A percentile compares a stretch with the other conserved stretches of the same genome.
Evolutionary conservation across 2,888 invertebrate genomes (phyloP).

Genomic region (Drosophila mimetica): DNA sequence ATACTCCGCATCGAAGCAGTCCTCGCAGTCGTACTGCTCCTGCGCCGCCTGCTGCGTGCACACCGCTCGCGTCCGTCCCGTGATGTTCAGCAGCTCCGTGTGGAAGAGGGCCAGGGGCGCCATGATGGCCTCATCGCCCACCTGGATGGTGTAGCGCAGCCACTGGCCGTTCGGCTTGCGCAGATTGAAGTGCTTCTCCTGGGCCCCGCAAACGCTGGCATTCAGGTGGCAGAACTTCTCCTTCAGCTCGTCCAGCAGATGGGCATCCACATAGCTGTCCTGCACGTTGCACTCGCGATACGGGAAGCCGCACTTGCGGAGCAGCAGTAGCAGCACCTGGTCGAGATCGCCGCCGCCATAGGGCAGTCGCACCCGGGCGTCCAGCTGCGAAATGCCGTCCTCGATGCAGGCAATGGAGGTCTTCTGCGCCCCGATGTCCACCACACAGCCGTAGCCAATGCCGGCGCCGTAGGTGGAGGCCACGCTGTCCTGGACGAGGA

Average conservation of each 20-base stretch:
- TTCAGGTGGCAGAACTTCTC: conserved; percentile 96
- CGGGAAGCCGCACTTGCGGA: conserved; percentile 95
- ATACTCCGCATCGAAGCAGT: conserved; percentile 97
- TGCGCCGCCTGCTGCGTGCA: conserved; percentile 89
- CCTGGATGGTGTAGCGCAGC: conserved; percentile 90
- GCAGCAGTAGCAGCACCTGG: conserved; percentile 93
- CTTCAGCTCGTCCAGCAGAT: conserved; percentile 92
- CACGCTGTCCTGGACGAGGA: conserved; percentile 88
- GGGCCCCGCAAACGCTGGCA: conserved; percentile 94
- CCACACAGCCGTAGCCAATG: conserved; percentile 94
- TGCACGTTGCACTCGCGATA: conserved; percentile 91
- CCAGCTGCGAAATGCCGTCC: conserved; percentile 96
- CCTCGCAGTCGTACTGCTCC: conserved; percentile 91
- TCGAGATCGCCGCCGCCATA: conserved; percentile 97
- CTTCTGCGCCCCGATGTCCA: conserved; percentile 98
- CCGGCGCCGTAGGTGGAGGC: conserved; percentile 94
- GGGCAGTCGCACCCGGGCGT: conserved; percentile 92
- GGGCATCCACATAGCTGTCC: conserved; percentile 90
- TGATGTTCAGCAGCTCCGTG: conserved; percentile 93
- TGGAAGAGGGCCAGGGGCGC: conserved; percentile 95
- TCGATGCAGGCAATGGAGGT: conserved; percentile 98
- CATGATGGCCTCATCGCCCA: conserved; percentile 96
- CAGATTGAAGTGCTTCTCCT: conserved; percentile 91
- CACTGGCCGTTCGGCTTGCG: conserved; percentile 86
- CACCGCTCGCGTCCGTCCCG: conserved; percentile 88